Conservation (phyloP, 1,140 invertebrate species). For the Cepaea nemoralis region DNA sequence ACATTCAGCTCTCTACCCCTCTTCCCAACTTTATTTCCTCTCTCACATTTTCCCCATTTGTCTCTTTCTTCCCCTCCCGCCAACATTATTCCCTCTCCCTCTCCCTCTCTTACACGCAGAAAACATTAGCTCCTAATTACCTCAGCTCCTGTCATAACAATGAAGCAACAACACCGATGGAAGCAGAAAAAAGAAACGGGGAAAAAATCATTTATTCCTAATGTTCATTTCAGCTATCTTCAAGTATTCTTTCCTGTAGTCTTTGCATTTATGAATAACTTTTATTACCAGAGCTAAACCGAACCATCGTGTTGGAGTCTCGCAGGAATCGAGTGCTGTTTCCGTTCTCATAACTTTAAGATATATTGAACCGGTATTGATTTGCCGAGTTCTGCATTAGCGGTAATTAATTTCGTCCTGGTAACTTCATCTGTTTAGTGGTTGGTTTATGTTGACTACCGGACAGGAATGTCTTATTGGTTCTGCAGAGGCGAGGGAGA, state of each 20-base stretch:
- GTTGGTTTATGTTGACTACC: too few relatives aligned
- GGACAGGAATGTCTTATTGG: too few relatives aligned
- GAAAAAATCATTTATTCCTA: neutral
- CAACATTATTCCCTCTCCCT: neutral
- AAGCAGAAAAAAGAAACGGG: neutral
- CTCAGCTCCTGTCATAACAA: neutral
- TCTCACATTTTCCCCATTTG: neutral
- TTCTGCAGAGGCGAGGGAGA: too few relatives aligned
- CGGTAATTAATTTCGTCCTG: neutral
- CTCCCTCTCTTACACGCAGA: neutral
- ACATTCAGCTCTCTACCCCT: too few relatives aligned
- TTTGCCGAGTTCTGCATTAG: neutral
- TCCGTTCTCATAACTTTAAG: neutral
- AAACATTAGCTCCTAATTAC: neutral
- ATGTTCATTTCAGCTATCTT: neutral
- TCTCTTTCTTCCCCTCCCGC: neutral
- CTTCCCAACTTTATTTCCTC: too few relatives aligned
- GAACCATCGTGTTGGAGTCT: neutral
- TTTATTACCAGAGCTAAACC: neutral
- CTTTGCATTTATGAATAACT: neutral
- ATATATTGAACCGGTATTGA: neutral
- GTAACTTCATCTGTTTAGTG: neutral
- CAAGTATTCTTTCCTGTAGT: neutral
- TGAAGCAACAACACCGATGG: neutral
- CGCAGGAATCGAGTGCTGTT: neutral